phyloP scores from a whole-genome alignment of 1,140 invertebrate species.

The Euwallacea similis region DNA sequence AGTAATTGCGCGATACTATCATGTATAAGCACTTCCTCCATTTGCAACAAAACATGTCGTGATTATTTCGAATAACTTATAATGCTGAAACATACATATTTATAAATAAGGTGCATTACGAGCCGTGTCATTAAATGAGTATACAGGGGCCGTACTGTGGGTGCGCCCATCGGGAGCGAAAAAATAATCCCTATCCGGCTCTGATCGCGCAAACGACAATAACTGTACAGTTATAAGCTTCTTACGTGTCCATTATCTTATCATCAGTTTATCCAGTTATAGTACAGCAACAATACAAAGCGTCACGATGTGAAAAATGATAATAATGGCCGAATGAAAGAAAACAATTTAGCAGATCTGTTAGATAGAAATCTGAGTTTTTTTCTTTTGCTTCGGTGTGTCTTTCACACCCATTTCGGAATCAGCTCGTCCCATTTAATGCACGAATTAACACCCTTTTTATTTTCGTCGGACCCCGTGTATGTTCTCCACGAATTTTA shows the following conservation, averaged over 20 bases:
- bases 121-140: too few species aligned
- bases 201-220: not conserved
- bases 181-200: too few species aligned
- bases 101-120: too few species aligned
- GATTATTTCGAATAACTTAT: too few species aligned
- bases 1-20: too few species aligned
- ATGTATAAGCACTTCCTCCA: too few species aligned
- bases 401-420: slow-evolving; percentile 21
- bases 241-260: slow-evolving; percentile 3
- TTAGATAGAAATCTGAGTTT: slow-evolving; percentile 12
- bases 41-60: too few species aligned
- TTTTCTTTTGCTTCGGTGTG: slow-evolving; percentile 11
- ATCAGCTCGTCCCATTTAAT: slow-evolving; percentile 26
- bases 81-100: too few species aligned
- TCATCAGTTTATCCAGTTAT: not conserved
- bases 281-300: not conserved
- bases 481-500: slow-evolving; percentile 15
- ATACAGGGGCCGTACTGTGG: too few species aligned
- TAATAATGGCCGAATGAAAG: not conserved
- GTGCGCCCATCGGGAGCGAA: too few species aligned
- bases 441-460: slow-evolving; percentile 28
- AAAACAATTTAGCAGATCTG: slow-evolving; percentile 9
- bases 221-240: not conserved
- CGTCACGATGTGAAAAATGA: not conserved
- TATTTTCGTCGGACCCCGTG: not conserved